Evolutionary conservation across 2,888 invertebrate genomes (phyloP), one percentile per base, ranked within the genome.

Genomic region (Lamellibrachia satsuma): DNA sequence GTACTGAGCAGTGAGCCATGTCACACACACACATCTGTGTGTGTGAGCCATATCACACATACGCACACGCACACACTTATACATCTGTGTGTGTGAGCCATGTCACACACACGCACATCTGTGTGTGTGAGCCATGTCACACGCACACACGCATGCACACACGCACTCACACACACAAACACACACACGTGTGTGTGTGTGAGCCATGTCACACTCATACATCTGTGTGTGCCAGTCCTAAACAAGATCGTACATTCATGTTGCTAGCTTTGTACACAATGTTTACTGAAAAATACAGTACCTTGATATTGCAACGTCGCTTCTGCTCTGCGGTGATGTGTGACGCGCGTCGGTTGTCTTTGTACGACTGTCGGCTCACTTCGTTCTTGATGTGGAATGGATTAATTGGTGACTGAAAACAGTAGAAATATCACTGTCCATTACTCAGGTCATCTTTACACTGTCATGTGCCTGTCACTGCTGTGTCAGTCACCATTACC

Each of bases 291-390:
- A 55, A 55, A 75, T 9, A n/a, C 27, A 91, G 11, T 94, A 96
- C 96, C 95, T 99, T 99, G 95, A 99, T 99, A 96, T 99, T 99
- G 96, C 98, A 99, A 92, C 99, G 97, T 75, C 99, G 97, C 96
- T 99, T 99, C 97, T 99, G 99, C 96, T 99, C 99, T 0, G 99
- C 99, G 2, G 96, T 95, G 52, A 95, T 98, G 96, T 99, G 99
- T 22, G 98, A 98, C 93, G 98, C 98, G 92, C 99, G 97, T 91
- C 98, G 97, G 95, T 98, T 98, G 96, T 98, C 98, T 95, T 93
- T 94, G 92, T 94, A 94, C 22, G 75, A 75, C 75, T 75, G 75
- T 11, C 75, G 11, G 22, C 75, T 75, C 11, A 90, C 90, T 11
- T 93, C 93, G 1, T 51, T 92, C 92, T 93, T 93, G 8, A 91